Evolutionary conservation across 1,140 invertebrate genomes (phyloP).

Genomic region (Drosophila lacteicornis): DNA sequence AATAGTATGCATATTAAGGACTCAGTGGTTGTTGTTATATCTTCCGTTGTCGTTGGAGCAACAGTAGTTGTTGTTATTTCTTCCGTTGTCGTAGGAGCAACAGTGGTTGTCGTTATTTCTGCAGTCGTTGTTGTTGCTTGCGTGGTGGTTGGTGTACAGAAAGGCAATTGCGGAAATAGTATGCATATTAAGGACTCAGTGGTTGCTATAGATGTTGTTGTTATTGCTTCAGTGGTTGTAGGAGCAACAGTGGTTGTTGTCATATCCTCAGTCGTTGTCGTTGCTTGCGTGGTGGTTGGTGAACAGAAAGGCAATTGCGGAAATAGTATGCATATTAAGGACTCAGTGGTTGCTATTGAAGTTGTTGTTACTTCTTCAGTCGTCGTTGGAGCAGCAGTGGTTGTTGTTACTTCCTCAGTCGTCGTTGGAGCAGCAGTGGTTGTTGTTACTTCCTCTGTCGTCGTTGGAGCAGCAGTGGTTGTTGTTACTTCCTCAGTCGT

Average conservation of each 20-base stretch:
- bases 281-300: too few relatives aligned
- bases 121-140: background rate
- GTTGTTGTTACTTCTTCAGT: background rate
- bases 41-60: background rate
- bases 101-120: background rate
- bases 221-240: background rate
- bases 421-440: background rate
- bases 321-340: too few relatives aligned
- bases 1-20: too few relatives aligned
- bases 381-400: background rate
- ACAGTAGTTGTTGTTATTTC: background rate
- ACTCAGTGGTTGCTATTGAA: too few relatives aligned
- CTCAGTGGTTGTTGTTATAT: background rate
- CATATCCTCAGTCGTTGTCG: too few relatives aligned
- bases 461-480: background rate
- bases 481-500: background rate
- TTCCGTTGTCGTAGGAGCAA: background rate
- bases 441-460: background rate
- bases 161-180: too few relatives aligned
- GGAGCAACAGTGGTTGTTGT: background rate
- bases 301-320: too few relatives aligned
- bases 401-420: background rate
- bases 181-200: background rate
- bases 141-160: too few relatives aligned
- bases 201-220: background rate